Percentiles rank a stretch among this genome's conserved stretches.
phyloP scores from a whole-genome alignment of 2,113 vertebrate genomes.

The Megalops atlanticus region DNA sequence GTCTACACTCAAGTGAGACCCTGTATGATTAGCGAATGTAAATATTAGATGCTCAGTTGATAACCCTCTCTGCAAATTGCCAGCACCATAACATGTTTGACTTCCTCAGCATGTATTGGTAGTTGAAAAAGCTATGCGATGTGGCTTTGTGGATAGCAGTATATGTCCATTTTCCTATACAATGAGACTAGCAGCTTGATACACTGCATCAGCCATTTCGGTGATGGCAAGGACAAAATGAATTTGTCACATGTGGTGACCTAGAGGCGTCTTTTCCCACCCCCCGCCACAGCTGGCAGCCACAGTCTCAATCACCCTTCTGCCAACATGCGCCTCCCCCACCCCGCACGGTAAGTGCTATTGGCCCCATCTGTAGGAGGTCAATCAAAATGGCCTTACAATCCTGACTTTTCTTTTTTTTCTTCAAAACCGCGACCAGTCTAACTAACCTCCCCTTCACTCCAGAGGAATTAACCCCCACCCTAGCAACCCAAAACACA shows the following conservation, averaged over 20 bases:
- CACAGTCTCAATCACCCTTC: not conserved
- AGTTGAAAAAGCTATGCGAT: not conserved
- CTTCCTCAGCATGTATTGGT: not conserved
- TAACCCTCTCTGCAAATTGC: too few species aligned
- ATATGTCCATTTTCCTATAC: too few species aligned
- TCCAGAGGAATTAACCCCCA: conserved; percentile 53
- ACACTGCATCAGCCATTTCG: too few species aligned
- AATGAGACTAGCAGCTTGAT: too few species aligned
- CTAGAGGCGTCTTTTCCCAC: not conserved
- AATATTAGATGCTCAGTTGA: too few species aligned
- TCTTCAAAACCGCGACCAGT: conserved; percentile 52
- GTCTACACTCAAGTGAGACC: too few species aligned
- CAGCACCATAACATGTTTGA: not conserved
- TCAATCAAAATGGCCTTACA: conserved; percentile 61
- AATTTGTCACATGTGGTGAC: not conserved
- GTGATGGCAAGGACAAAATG: not conserved
- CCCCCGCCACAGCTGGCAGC: not conserved
- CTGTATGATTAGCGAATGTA: too few species aligned
- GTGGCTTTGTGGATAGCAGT: not conserved
- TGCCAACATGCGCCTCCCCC: conserved; percentile 2
- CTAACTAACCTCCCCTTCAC: conserved; percentile 42
- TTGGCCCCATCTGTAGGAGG: conserved; percentile 56
- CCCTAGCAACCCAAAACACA: conserved; percentile 61
- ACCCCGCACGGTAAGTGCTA: conserved; percentile 33
- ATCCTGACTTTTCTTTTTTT: conserved; percentile 51